Conservation (phyloP, 2,113 vertebrate species). For the Geococcyx californianus region DNA sequence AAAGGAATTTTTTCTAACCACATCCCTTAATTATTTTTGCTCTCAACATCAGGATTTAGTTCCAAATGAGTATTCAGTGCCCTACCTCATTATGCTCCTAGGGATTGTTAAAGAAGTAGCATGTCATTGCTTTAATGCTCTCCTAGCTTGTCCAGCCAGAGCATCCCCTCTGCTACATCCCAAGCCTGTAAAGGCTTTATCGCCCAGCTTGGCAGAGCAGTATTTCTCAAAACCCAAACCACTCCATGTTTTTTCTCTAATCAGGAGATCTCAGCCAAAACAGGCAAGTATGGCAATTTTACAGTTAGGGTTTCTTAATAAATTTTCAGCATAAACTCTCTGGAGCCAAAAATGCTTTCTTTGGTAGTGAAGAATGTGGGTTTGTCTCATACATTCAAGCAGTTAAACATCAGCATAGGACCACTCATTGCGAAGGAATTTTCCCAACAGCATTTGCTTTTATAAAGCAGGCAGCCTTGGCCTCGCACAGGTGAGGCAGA, state of each 20-base stretch:
- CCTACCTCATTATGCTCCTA: neutral
- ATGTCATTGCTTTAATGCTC: neutral
- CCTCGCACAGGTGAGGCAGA: fast-evolving
- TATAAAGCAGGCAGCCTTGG: neutral
- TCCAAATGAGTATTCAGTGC: neutral
- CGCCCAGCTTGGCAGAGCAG: neutral
- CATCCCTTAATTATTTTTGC: conserved; percentile 29
- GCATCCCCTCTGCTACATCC: neutral
- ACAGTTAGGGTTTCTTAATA: neutral
- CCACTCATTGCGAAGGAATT: neutral
- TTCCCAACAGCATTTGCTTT: neutral
- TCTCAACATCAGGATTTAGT: conserved; percentile 19
- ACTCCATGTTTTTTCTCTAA: neutral
- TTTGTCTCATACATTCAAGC: neutral
- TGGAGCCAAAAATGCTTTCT: neutral
- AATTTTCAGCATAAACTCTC: conserved; percentile 2
- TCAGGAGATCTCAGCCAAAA: neutral
- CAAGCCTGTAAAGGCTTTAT: neutral
- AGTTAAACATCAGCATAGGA: neutral
- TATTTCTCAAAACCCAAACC: neutral
- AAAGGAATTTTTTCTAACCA: neutral
- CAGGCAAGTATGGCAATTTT: neutral
- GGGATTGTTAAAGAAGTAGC: neutral
- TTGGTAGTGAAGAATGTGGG: neutral
- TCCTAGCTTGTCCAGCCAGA: neutral